Evolutionary conservation across 35 echinoderm and acorn worm species (phyloP).

Genomic region (Lytechinus variegatus): DNA sequence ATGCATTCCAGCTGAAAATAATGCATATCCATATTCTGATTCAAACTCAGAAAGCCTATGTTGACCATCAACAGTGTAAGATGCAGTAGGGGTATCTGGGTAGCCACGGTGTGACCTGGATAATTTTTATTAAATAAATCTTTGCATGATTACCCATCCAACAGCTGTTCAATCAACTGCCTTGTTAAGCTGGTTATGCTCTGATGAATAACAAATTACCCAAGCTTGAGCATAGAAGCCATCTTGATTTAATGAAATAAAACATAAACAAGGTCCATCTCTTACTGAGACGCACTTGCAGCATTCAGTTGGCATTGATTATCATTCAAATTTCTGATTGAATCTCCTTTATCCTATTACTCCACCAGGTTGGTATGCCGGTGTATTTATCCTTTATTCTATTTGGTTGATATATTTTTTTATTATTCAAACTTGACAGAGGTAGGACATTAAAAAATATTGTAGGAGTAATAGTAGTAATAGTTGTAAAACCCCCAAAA

Average conservation of each 20-base stretch:
- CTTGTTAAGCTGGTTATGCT: neutral
- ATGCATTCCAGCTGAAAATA: neutral
- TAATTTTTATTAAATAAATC: neutral
- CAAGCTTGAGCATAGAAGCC: neutral
- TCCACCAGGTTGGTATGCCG: too few species aligned
- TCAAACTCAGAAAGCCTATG: neutral
- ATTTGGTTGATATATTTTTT: too few species aligned
- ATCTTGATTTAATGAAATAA: neutral
- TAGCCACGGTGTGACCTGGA: neutral
- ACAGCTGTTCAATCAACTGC: neutral
- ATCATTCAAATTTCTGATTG: neutral
- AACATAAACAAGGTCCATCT: neutral
- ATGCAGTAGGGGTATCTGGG: neutral
- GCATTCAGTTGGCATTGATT: neutral
- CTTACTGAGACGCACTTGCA: neutral
- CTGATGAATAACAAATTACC: neutral
- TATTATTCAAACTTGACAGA: too few species aligned
- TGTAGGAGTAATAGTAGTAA: too few species aligned
- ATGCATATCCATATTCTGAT: neutral
- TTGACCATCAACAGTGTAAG: neutral
- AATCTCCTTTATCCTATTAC: neutral
- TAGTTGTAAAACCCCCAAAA: too few species aligned
- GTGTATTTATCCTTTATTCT: too few species aligned
- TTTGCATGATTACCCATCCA: neutral
- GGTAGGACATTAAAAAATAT: too few species aligned